Evolutionary conservation across 2,797 vertebrate genomes (phyloP).

Genomic region (Hylomyscus alleni): DNA sequence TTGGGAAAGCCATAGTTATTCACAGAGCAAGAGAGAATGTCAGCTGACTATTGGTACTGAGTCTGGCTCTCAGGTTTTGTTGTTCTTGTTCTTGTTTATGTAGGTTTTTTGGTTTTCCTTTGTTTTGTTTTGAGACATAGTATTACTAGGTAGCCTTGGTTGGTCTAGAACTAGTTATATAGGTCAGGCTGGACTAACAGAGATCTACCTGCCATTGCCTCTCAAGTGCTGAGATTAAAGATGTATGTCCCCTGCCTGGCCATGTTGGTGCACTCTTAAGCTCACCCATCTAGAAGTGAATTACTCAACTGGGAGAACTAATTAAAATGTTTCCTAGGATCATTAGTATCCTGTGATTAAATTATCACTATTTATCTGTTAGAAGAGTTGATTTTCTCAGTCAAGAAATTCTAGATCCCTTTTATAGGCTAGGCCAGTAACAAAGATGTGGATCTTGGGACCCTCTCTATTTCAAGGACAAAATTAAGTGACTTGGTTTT

Average conservation of each 20-base stretch:
- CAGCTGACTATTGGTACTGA: background rate
- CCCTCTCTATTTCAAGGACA: background rate
- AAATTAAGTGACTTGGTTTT: background rate
- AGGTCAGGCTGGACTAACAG: too few species aligned
- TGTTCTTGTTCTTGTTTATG: background rate
- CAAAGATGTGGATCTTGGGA: background rate
- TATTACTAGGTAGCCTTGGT: background rate
- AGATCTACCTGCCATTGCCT: background rate
- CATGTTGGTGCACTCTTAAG: background rate
- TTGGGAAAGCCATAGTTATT: background rate
- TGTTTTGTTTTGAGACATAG: background rate
- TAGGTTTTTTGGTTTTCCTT: background rate
- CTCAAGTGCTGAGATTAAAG: background rate
- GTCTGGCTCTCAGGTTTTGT: background rate
- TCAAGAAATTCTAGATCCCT: background rate
- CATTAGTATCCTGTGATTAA: background rate
- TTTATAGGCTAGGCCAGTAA: background rate
- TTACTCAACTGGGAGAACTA: slow-evolving; percentile 27
- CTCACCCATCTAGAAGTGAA: background rate
- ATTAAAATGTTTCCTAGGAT: slow-evolving; percentile 27
- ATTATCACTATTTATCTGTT: slow-evolving; percentile 2
- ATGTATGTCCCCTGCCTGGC: too few species aligned
- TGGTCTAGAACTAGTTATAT: too few species aligned
- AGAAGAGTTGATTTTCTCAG: slow-evolving; percentile 19
- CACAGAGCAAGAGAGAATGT: background rate